Percentiles rank a stretch among this genome's conserved stretches.
These are phyloP conservation scores for Orbicella faveolata DNA, from an alignment of 64 coral and sea anemone genomes.

Conservation along the genomic window DNA sequence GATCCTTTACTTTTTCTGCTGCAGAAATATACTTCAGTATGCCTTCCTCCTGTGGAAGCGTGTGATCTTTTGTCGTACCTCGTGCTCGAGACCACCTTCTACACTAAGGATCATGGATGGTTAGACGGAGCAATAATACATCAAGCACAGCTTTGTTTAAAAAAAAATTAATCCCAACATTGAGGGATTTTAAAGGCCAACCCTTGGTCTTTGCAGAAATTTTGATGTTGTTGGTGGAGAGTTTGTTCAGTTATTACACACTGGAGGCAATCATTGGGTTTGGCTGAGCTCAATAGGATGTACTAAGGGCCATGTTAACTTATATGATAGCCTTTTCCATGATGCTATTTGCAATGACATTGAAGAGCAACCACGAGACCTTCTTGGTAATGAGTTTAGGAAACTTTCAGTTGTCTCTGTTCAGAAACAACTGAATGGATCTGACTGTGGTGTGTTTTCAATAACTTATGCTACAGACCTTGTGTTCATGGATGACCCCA, in stretches of 20 bases:
- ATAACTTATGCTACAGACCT: constrained; percentile 62
- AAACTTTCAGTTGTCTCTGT: constrained; percentile 14
- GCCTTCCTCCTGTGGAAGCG: constrained; percentile 18
- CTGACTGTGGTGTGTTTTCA: constrained; percentile 72
- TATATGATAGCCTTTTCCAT: constrained; percentile 52
- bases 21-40: constrained; percentile 10
- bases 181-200: constrained; percentile 30
- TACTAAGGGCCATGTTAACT: constrained; percentile 32
- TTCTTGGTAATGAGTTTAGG: neutral
- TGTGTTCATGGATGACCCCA: constrained; percentile 40
- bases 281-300: constrained; percentile 42
- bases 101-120: constrained; percentile 49
- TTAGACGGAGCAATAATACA: constrained; percentile 33
- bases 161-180: constrained; percentile 21
- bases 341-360: constrained; percentile 20
- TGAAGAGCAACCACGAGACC: constrained; percentile 24
- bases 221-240: constrained; percentile 32
- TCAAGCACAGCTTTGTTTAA: constrained; percentile 27
- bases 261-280: constrained; percentile 47
- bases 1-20: constrained; percentile 15
- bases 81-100: constrained; percentile 15
- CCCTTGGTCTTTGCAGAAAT: neutral
- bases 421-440: constrained; percentile 53
- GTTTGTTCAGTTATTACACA: constrained; percentile 44
- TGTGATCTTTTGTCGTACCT: constrained; percentile 25